Evolutionary conservation across 1,140 invertebrate genomes (phyloP).

Genomic region (Colletes latitarsis): DNA sequence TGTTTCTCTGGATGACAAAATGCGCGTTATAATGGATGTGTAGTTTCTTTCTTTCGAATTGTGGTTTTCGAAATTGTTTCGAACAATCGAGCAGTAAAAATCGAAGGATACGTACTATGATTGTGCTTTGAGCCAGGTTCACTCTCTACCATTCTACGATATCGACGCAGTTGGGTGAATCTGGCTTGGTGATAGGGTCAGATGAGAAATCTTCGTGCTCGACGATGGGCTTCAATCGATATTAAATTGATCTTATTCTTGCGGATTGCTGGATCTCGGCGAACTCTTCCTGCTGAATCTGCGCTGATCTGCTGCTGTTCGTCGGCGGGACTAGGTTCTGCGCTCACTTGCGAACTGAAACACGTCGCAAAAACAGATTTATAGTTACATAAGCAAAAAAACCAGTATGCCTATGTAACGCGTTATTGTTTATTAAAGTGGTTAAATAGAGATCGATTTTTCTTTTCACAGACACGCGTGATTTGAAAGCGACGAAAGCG

Average conservation of each 20-base stretch:
- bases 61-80: too few relatives aligned
- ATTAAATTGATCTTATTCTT: slow-evolving; percentile 35
- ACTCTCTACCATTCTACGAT: slow-evolving; percentile 91
- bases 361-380: slow-evolving; percentile 26
- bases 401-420: not conserved
- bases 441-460: too few relatives aligned
- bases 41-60: too few relatives aligned
- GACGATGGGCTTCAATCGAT: slow-evolving; percentile 50
- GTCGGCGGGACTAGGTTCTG: slow-evolving; percentile 78
- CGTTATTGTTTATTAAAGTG: not conserved
- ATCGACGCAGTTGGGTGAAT: slow-evolving; percentile 76
- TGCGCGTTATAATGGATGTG: too few relatives aligned
- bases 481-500: too few relatives aligned
- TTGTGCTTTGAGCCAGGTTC: slow-evolving; percentile 87
- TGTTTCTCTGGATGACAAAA: too few relatives aligned
- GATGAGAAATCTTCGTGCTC: slow-evolving; percentile 67
- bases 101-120: slow-evolving; percentile 83
- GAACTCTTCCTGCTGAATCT: slow-evolving; percentile 78
- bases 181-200: slow-evolving; percentile 72
- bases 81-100: not conserved
- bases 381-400: not conserved
- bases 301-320: slow-evolving; percentile 80
- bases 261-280: slow-evolving; percentile 59
- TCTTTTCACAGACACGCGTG: too few relatives aligned
- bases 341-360: slow-evolving; percentile 78